Conservation (phyloP, 1,140 invertebrate genomes). For the Leptinotarsa defecta region DNA sequence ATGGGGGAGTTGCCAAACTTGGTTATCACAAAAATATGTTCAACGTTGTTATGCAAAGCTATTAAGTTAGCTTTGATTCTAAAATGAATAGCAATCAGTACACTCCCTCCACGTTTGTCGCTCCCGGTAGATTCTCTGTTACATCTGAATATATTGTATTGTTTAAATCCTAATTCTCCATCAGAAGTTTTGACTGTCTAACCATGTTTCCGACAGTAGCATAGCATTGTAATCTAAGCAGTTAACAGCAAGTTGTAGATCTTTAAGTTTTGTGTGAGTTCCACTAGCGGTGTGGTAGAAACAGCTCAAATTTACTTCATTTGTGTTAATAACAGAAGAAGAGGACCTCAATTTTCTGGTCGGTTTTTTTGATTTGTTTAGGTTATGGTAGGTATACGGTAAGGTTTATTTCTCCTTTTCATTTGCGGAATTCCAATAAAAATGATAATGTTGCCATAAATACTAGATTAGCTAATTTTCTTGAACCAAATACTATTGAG, state of each 20-base stretch:
- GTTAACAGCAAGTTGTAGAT: constrained; percentile 7
- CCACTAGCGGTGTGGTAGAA: neutral
- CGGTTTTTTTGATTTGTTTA: no score
- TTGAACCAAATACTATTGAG: no score
- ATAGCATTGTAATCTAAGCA: constrained; percentile 8
- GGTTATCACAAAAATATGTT: neutral
- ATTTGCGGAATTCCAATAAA: neutral
- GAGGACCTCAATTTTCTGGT: neutral
- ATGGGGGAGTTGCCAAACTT: neutral
- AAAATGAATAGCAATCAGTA: no score
- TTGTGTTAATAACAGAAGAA: neutral
- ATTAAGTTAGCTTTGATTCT: neutral
- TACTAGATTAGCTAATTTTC: no score
- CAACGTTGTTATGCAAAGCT: neutral
- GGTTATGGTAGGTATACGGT: no score
- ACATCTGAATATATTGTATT: constrained; percentile 7
- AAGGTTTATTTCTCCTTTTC: neutral
- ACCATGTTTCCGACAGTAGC: neutral
- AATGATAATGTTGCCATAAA: neutral
- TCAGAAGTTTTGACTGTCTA: neutral
- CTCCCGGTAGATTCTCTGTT: constrained; percentile 4
- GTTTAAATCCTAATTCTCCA: constrained; percentile 5
- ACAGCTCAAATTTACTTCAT: neutral
- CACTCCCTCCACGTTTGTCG: neutral
- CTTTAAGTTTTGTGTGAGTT: constrained; percentile 2